Evolutionary conservation across 2,888 invertebrate genomes (phyloP), one percentile per base, ranked within the genome.

Genomic region (Arrhopalites spinosus): DNA sequence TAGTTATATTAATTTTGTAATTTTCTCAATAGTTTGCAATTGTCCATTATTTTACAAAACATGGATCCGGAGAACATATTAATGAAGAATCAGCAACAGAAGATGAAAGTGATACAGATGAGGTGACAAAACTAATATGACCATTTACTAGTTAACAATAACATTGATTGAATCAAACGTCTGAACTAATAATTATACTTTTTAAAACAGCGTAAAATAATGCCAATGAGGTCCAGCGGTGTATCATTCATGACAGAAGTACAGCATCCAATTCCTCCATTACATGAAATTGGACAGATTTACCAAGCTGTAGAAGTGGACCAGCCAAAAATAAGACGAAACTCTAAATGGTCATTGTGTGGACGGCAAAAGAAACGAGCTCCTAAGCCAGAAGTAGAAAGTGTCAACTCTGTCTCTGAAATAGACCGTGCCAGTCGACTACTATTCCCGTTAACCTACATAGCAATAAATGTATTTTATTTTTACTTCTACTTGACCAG

Each of bases 31-130:
- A 89, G 88, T 93, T 93, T 84, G 93, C 93, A 1, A 89, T 92
- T n/a, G 93, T 93, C 0, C 93, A 93, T 85, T 92, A 92, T 85
- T 93, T 92, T 85, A 93, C 93, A n/a, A 93, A 93, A 86, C 90
- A 91, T 81, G 93, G 93, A 27, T 92, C 91, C 5, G 93, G 93
- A 0, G 93, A 93, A 83, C 91, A 91, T 85, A 91, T 91, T 84
- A 89, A 89, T 77, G 88, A 89, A 0, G 91, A 91, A 82, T 86
- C 87, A 81, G 90, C 87, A 80, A 89, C 89, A 2, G 90, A 90
- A 61, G 87, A 87, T 56, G 86, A 86, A 73, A 88, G 88, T 77
- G 80, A 80, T 2, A 45, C 69, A n/a, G 80, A 78, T 25, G 78
- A 63, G 27, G 20, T 5, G 5, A 20, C n/a, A 15, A 53, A 5